Evolutionary conservation across 2,797 vertebrate genomes (phyloP).

Genomic region (Oceanodroma leucorhoa): DNA sequence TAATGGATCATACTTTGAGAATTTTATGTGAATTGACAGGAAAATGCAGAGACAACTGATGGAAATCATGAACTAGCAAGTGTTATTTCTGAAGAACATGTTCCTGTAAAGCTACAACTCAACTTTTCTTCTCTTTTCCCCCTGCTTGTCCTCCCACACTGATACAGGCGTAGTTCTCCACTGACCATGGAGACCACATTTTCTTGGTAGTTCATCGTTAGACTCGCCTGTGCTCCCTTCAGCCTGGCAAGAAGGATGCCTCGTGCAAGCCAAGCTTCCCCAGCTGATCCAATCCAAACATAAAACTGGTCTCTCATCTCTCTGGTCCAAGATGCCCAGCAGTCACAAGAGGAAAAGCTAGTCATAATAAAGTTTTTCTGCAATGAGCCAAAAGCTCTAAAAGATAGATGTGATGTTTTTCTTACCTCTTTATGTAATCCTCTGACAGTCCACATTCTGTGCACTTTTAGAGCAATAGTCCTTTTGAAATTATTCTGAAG

Average conservation of each 20-base stretch:
- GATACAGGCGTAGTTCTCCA: background rate
- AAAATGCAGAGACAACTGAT: background rate
- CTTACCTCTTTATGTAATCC: background rate
- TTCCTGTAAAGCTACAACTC: background rate
- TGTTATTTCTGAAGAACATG: background rate
- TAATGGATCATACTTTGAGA: background rate
- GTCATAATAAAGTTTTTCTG: background rate
- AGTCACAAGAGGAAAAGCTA: background rate
- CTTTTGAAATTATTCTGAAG: background rate
- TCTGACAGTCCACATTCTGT: background rate
- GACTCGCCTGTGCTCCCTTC: background rate
- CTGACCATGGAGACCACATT: background rate
- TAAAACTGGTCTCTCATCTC: background rate
- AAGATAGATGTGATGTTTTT: background rate
- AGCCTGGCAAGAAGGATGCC: background rate
- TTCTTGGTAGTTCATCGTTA: background rate
- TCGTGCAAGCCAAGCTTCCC: background rate
- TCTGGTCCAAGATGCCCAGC: background rate
- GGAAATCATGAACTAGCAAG: background rate
- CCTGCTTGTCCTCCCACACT: background rate
- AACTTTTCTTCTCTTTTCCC: background rate
- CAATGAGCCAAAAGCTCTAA: background rate
- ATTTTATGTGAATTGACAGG: background rate
- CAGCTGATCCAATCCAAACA: background rate
- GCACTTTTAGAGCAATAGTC: background rate